These are phyloP conservation scores for Leistus spinibarbis DNA, from an alignment of 2,888 invertebrate genomes.

Conservation along the genomic window DNA sequence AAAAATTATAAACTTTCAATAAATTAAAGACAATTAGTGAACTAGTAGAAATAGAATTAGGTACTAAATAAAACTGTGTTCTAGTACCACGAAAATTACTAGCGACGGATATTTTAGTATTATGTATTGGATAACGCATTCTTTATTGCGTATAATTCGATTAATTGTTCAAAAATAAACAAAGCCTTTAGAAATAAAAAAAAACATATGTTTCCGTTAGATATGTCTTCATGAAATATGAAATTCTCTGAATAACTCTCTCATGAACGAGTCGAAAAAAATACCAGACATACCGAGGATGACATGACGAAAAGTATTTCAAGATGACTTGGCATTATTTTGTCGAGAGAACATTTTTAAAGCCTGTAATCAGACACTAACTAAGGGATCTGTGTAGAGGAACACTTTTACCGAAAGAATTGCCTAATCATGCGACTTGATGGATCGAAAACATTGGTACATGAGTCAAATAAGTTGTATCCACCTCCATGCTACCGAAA, in stretches of 20 bases:
- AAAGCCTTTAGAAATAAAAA: no score
- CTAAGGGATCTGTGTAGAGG: constrained; percentile 31
- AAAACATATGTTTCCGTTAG: no score
- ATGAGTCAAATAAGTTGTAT: neutral
- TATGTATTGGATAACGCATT: no score
- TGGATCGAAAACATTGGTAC: neutral
- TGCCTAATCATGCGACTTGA: constrained; percentile 33
- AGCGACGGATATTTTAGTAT: no score
- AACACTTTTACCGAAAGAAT: constrained; percentile 5
- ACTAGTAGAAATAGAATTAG: no score
- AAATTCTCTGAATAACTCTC: constrained; percentile 31
- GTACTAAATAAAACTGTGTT: no score
- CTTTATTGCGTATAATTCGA: no score
- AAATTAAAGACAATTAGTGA: no score
- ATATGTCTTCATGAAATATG: no score
- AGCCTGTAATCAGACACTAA: constrained; percentile 35
- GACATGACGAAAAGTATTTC: constrained; percentile 22
- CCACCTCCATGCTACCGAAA: neutral
- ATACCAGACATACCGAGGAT: constrained; percentile 32
- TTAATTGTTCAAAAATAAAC: no score
- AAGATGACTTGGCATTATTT: constrained; percentile 26
- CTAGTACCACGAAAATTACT: no score
- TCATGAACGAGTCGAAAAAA: constrained; percentile 16
- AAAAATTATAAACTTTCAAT: no score
- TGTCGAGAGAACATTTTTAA: constrained; percentile 31